These are phyloP conservation scores for Cichlasoma orientale DNA, from an alignment of 2,797 vertebrate species.

Conservation along the genomic window DNA sequence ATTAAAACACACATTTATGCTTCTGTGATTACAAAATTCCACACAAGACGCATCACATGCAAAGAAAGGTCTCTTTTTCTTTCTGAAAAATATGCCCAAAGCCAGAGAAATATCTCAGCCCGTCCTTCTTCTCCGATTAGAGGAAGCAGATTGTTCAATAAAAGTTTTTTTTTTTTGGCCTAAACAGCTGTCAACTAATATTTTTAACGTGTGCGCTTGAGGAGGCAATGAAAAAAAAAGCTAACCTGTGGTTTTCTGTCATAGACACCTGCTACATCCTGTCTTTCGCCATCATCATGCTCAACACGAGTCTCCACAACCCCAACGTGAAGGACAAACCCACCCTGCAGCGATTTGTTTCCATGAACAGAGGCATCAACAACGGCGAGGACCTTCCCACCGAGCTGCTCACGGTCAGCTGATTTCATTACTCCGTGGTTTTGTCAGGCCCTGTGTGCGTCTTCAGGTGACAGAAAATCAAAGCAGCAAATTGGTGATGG, in stretches of 20 bases:
- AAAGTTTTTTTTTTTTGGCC: slow-evolving; percentile 8
- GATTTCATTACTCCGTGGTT: neutral
- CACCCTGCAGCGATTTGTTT: slow-evolving; percentile 86
- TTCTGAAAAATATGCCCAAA: neutral
- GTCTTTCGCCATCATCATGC: slow-evolving; percentile 94
- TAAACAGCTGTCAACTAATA: neutral
- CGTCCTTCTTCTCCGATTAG: neutral
- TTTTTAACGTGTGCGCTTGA: slow-evolving; percentile 19
- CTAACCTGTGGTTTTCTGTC: slow-evolving; percentile 22
- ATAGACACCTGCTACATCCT: slow-evolving; percentile 95
- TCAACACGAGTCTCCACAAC: slow-evolving; percentile 96
- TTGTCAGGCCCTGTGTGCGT: rapidly evolving
- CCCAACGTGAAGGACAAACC: slow-evolving; percentile 92
- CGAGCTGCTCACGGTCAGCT: slow-evolving; percentile 83
- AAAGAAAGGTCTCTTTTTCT: neutral
- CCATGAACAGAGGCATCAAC: slow-evolving; percentile 93
- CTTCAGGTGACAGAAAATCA: neutral
- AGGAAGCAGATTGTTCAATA: neutral
- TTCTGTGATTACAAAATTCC: neutral
- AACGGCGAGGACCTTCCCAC: slow-evolving; percentile 84
- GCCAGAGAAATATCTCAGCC: neutral
- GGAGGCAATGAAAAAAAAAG: neutral
- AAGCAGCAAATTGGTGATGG: neutral
- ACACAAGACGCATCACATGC: neutral
- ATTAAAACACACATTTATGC: slow-evolving; percentile 17